These are phyloP conservation scores for Etheostoma cragini DNA, from an alignment of 2,113 vertebrate genomes.

Conservation along the genomic window DNA sequence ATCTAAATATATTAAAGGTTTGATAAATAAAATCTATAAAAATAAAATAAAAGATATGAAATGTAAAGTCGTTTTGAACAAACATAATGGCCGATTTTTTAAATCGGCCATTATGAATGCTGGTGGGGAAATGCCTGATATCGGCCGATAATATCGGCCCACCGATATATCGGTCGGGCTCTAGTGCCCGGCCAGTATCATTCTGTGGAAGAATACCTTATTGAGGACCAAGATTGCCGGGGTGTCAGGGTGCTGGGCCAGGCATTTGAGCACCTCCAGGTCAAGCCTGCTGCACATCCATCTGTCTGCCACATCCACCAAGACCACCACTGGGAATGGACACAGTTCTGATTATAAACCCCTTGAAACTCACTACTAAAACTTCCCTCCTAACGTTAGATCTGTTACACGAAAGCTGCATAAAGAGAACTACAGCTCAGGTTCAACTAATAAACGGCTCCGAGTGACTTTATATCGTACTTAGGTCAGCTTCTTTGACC, in stretches of 20 bases:
- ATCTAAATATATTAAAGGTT: no score
- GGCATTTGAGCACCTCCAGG: slow-evolving; percentile 88
- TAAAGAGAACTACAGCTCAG: slow-evolving; percentile 13
- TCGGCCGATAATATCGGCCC: no score
- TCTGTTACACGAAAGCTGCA: not conserved
- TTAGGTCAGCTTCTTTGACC: slow-evolving; percentile 89
- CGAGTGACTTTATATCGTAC: slow-evolving; percentile 74
- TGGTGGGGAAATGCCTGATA: no score
- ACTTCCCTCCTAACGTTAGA: not conserved
- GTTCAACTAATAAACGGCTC: not conserved
- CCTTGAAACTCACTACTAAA: not conserved
- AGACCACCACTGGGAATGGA: slow-evolving; percentile 87
- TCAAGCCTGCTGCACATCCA: slow-evolving; percentile 87
- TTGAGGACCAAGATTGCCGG: slow-evolving; percentile 94
- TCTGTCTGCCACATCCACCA: slow-evolving; percentile 92
- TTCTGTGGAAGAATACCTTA: slow-evolving; percentile 84
- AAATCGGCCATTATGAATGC: no score
- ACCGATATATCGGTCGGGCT: no score
- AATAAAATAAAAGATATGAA: no score
- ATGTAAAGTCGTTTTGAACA: no score
- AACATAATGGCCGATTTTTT: no score
- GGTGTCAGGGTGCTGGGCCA: slow-evolving; percentile 83
- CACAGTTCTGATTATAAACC: not conserved
- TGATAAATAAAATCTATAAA: no score
- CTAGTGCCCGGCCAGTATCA: not conserved